phyloP scores from a whole-genome alignment of 2,113 vertebrate genomes.

The Gymnarchus niloticus region DNA sequence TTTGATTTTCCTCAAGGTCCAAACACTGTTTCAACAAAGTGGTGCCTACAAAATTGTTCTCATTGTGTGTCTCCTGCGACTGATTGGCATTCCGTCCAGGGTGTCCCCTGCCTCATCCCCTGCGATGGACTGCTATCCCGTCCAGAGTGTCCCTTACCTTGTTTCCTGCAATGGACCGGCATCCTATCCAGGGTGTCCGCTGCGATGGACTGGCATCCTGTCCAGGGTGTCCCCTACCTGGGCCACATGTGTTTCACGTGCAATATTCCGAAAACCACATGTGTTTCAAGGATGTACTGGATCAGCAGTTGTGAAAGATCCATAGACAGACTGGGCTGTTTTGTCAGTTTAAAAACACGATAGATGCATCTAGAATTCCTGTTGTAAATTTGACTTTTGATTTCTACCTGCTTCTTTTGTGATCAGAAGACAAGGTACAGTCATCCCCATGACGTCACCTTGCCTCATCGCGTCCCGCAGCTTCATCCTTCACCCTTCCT shows the following conservation, averaged over 20 bases:
- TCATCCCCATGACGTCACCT: not conserved
- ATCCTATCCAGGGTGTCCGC: not conserved
- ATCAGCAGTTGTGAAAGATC: not conserved
- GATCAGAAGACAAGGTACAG: not conserved
- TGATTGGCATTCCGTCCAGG: too few relatives aligned
- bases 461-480: not conserved
- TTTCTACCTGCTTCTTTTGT: not conserved
- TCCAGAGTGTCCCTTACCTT: too few relatives aligned
- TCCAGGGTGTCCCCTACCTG: not conserved
- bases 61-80: too few relatives aligned
- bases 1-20: too few relatives aligned
- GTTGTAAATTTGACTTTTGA: constrained; percentile 3
- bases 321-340: not conserved
- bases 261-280: too few relatives aligned
- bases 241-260: too few relatives aligned
- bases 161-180: not conserved
- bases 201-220: not conserved
- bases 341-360: not conserved
- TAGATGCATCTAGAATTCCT: not conserved
- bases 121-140: too few relatives aligned
- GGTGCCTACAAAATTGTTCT: too few relatives aligned
- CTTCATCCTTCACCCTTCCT: not conserved
- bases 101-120: too few relatives aligned
- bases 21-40: too few relatives aligned
- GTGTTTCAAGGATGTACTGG: not conserved